Evolutionary conservation across 2,888 invertebrate species (phyloP), one percentile per base, ranked within the genome.

Genomic region (Nebria brevicollis): DNA sequence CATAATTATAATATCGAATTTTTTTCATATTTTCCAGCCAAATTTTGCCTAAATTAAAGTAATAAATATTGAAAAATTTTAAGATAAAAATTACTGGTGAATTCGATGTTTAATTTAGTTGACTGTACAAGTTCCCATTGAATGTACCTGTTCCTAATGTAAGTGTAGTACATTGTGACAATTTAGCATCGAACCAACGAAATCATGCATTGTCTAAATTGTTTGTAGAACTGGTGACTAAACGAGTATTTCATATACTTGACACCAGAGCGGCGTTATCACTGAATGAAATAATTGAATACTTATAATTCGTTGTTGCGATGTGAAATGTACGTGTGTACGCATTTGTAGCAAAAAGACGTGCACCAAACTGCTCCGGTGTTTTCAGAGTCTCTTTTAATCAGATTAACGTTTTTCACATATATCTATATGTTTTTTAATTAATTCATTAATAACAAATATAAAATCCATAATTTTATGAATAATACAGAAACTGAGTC

Each of bases 361-460:
- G 77, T 81, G 66, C 81, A 81, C 77, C 81, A 81, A 81, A 77
- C 81, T 66, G 25, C 76, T 81, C 81, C 73, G 77, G 43, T 75
- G 75, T 66, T 76, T 77, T 77, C 72, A 79, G 68, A 78, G 73
- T 78, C 79, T 68, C 54, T 78, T 34, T 34, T 77, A 80, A 80
- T 75, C 75, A 75, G 75, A 80, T 80, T 80, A 80, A 80, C 80
- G 74, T 80, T 74, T 72, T 75, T 75, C 15, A 64, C 54, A 81
- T 72, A 81, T 80, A 80, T 70, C 72, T 81, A 75, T 75, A 43
- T 73, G 26, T 73, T 73, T 42, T 41, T 73, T 73, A 73, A 73
- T 77, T 43, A 77, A 41, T 77, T 77, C 66, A 77, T 77, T 34
- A 77, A 75, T 75, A 64, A 75, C 75, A 65, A 34, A 65, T 75